Base-by-base conservation (phyloP, 37 sponge, comb jelly and placozoan genomes). In the Chondrosia reniformis region DNA sequence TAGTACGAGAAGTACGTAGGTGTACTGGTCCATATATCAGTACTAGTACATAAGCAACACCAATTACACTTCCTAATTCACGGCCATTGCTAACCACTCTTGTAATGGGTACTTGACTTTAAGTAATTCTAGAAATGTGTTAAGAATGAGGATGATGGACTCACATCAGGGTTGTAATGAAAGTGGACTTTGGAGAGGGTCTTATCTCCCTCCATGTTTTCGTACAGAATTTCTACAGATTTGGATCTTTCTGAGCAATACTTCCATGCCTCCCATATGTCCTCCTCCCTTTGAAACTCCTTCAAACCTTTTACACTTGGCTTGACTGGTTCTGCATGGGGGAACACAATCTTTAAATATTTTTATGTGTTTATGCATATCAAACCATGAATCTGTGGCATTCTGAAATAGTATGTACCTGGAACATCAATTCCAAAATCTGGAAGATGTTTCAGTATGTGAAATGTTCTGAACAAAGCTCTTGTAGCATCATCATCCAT, bases 181-280 rank as follows among this genome's bases (percentile, higher is more conserved):
- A 80, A 89, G 76, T 89, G 81, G 0, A 84, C 81, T 69, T 76
- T 80, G 28, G 84, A 69, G 9, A 89, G 73, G 30, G 80, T 67
- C 33, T 67, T 62, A 12, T 75, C 80, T 0, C 57, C 77, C 22
- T 88, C 88, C 72, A 77, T 42, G 49, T 84, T 84, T 36, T 49
- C 62, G 63, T 89, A 89, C 12, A 73, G 34, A 3, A 87, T 43
- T 54, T 87, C 88, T 21, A 87, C 76, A 19, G 77, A 74, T 24
- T 82, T 79, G 22, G 89, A 80, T 2, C 46, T 57, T 2, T 67
- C 27, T 24, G 41, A 38, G 41, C 89, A 84, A 52, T 63, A 80
- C 1, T 77, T n/a, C 84, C 84, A 89, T 12, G 84, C 89, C 30
- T 77, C 38, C 19, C 22, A 36, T 27, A 78, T 17, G 9, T 45